Percentiles rank a stretch among this genome's conserved stretches.
Conservation (phyloP, 2,888 invertebrate genomes). For the Drosophila anceps region DNA sequence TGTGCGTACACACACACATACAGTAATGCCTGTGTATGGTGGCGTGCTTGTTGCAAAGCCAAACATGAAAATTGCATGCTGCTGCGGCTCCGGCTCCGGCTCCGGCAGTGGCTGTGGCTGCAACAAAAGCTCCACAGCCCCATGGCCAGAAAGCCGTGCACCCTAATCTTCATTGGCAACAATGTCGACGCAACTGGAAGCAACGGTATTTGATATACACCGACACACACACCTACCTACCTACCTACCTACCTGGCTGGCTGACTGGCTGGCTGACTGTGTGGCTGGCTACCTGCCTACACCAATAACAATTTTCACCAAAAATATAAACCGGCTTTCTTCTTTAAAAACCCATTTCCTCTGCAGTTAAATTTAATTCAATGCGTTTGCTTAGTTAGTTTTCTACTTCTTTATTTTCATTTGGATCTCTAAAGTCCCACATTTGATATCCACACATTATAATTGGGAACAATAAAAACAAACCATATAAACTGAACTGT, state of each 20-base stretch:
- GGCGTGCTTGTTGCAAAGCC: constrained; percentile 42
- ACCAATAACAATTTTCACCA: constrained; percentile 42
- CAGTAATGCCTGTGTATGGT: constrained; percentile 9
- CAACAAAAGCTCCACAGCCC: constrained; percentile 24
- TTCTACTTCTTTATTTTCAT: too few relatives aligned
- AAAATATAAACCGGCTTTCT: constrained; percentile 44
- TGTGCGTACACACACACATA: not conserved
- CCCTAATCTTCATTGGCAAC: constrained; percentile 63
- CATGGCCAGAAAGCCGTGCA: constrained; percentile 48
- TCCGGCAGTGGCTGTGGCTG: constrained; percentile 4
- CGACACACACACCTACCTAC: constrained; percentile 33
- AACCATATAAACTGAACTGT: constrained; percentile 10
- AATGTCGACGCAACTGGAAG: constrained; percentile 57
- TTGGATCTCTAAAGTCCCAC: not conserved
- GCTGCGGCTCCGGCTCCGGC: constrained; percentile 20
- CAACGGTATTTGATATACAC: constrained; percentile 62
- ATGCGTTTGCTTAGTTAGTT: constrained; percentile 14
- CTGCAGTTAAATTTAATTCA: constrained; percentile 13
- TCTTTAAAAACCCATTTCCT: constrained; percentile 36
- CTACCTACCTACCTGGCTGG: constrained; percentile 15
- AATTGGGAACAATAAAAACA: constrained; percentile 12
- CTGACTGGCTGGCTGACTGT: not conserved
- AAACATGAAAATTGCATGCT: constrained; percentile 67
- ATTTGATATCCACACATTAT: constrained; percentile 6
- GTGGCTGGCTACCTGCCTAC: constrained; percentile 16